A percentile compares a stretch with the other conserved stretches of the same genome.
These are phyloP conservation scores for Phalera bucephala DNA, from an alignment of 2,888 invertebrate species.

Conservation along the genomic window DNA sequence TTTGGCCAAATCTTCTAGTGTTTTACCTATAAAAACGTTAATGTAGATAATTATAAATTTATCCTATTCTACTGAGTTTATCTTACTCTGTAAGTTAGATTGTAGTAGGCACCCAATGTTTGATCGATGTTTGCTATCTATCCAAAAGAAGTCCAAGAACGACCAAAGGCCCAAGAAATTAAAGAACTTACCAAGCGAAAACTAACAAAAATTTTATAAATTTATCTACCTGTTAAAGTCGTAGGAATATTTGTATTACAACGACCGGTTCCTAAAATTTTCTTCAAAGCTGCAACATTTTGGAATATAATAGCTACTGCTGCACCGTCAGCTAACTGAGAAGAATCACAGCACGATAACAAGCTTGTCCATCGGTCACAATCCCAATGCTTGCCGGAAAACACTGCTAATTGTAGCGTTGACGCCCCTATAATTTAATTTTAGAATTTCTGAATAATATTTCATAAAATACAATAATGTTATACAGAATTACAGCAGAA, in stretches of 20 bases:
- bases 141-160: too few species aligned
- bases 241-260: slow-evolving; percentile 73
- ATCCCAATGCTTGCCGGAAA: slow-evolving; percentile 63
- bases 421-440: slow-evolving; percentile 57
- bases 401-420: slow-evolving; percentile 71
- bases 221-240: slow-evolving; percentile 60
- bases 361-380: slow-evolving; percentile 61
- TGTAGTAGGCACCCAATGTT: too few species aligned
- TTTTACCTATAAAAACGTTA: slow-evolving; percentile 66
- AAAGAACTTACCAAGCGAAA: too few species aligned
- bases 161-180: too few species aligned
- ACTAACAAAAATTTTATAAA: too few species aligned
- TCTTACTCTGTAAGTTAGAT: too few species aligned
- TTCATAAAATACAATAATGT: too few species aligned
- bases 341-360: slow-evolving; percentile 70
- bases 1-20: slow-evolving; percentile 65
- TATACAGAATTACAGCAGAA: too few species aligned
- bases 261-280: slow-evolving; percentile 66
- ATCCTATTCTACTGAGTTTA: too few species aligned
- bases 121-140: too few species aligned
- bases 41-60: too few species aligned
- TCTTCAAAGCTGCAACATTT: slow-evolving; percentile 58
- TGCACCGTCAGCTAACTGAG: slow-evolving; percentile 74
- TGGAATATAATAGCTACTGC: slow-evolving; percentile 73
- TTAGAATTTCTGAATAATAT: too few species aligned